Evolutionary conservation across 2,888 invertebrate genomes (phyloP), one percentile per base, ranked within the genome.

Genomic region (Eupeodes luniger): DNA sequence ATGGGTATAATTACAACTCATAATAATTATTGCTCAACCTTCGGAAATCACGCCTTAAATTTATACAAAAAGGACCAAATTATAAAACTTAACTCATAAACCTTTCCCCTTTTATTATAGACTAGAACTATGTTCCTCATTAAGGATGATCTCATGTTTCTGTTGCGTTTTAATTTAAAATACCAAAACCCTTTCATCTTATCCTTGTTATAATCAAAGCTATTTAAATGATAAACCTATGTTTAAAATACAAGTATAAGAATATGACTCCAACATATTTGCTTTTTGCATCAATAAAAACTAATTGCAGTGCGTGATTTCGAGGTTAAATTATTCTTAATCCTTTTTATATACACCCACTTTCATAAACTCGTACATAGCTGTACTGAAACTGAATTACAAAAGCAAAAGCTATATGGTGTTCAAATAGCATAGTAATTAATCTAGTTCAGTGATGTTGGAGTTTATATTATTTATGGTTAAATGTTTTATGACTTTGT

Each of bases 301-400:
- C 66, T 57, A 77, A 77, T 77, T 77, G 57, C 53, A 77, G 44
- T 66, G 76, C 66, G 66, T 76, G 76, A 55, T 64, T 36, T 27
- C 12, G 36, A 16, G 47, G 66, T 49, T 66, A 27, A 77, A 47
- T 77, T 47, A 57, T 57, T 34, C 12, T 19, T 40, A 64, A 44
- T 57, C 66, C 47, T 47, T 12, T 19, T 19, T 66, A 47, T 66
- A 27, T 27, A 47, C 12, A 9, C 1, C 10, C 62, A 11, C 27
- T 27, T 27, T 3, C 40, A 40, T 9, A 5, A 5, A 40, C 40
- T 7, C 40, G 40, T 1, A 40, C 40, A 7, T 40, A 40, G 5
- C 9, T 40, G 9, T 40, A 40, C 40, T 9, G 9, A 64, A 7
- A 40, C 40, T 9, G 9, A 64, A 7, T 12, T 36, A 34, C 14